phyloP scores from a whole-genome alignment of 1,140 invertebrate species.

The Lordiphosa stackelbergi region DNA sequence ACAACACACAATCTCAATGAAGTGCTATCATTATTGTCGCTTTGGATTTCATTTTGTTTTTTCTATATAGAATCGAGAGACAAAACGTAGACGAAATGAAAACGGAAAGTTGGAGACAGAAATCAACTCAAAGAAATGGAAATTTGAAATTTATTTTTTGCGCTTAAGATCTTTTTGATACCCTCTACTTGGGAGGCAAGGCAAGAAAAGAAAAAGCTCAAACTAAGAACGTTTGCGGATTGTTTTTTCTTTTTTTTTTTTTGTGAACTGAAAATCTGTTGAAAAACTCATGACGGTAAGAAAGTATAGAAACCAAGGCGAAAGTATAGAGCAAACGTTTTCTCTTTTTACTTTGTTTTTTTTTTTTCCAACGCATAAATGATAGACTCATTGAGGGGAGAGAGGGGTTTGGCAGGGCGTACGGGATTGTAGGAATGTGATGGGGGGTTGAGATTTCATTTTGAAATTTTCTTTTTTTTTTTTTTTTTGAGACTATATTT shows the following conservation, averaged over 20 bases:
- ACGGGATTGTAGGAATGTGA: slow-evolving; percentile 75
- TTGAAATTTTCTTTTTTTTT: slow-evolving; percentile 37
- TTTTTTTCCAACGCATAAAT: slow-evolving; percentile 75
- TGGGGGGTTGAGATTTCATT: slow-evolving; percentile 42
- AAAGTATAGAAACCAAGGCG: slow-evolving; percentile 46
- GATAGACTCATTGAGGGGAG: slow-evolving; percentile 77
- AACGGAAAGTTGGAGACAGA: slow-evolving; percentile 19
- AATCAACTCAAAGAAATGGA: slow-evolving; percentile 22
- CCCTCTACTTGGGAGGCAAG: slow-evolving; percentile 33
- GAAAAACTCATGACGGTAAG: slow-evolving; percentile 37
- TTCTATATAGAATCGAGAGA: slow-evolving; percentile 44
- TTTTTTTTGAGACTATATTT: slow-evolving; percentile 14
- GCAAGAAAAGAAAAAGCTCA: slow-evolving; percentile 77
- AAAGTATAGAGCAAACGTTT: slow-evolving; percentile 39
- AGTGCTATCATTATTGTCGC: slow-evolving; percentile 77
- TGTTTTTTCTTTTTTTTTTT: slow-evolving; percentile 29
- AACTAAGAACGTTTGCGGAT: slow-evolving; percentile 57
- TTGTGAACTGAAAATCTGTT: slow-evolving; percentile 13
- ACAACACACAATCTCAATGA: slow-evolving; percentile 82
- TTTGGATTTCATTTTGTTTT: slow-evolving; percentile 57
- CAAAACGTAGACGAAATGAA: slow-evolving; percentile 33
- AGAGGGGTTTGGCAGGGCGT: slow-evolving; percentile 43
- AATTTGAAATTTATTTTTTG: slow-evolving; percentile 37
- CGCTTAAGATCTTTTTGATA: slow-evolving; percentile 23
- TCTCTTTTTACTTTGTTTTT: slow-evolving; percentile 41